These are phyloP conservation scores for Cotesia congregata DNA, from an alignment of 2,888 invertebrate species.

Conservation along the genomic window DNA sequence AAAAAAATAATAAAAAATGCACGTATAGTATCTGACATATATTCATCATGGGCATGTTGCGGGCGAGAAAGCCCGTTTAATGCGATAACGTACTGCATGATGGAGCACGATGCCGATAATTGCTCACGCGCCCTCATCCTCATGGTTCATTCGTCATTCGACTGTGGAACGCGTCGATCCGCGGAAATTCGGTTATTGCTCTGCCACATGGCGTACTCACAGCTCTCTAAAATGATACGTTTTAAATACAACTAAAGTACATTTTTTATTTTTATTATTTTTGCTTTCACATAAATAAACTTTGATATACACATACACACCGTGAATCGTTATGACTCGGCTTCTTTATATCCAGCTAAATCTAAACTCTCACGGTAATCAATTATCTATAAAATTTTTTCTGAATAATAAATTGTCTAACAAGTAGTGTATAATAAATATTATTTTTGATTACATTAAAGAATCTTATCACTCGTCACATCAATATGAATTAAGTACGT, in stretches of 20 bases:
- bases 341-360: not conserved
- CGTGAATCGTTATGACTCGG: not conserved
- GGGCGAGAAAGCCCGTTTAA: conserved; percentile 36
- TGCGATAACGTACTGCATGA: conserved; percentile 34
- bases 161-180: conserved; percentile 49
- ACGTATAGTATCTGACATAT: conserved; percentile 10
- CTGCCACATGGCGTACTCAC: conserved; percentile 58
- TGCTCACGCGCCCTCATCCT: conserved; percentile 50
- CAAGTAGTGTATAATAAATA: not conserved
- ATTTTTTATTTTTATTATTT: conserved; percentile 32
- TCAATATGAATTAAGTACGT: not conserved
- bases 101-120: conserved; percentile 56
- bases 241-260: conserved; percentile 14
- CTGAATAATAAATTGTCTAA: not conserved
- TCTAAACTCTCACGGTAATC: not conserved
- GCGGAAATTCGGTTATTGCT: conserved; percentile 62
- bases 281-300: conserved; percentile 7
- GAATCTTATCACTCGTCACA: not conserved
- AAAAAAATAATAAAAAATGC: not conserved
- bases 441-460: not conserved
- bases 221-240: conserved; percentile 38
- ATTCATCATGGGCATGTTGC: conserved; percentile 16
- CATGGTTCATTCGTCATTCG: conserved; percentile 47
- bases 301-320: not conserved
- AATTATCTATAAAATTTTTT: not conserved